phyloP scores from a whole-genome alignment of 2,113 vertebrate species.

The Poicephalus gulielmi region DNA sequence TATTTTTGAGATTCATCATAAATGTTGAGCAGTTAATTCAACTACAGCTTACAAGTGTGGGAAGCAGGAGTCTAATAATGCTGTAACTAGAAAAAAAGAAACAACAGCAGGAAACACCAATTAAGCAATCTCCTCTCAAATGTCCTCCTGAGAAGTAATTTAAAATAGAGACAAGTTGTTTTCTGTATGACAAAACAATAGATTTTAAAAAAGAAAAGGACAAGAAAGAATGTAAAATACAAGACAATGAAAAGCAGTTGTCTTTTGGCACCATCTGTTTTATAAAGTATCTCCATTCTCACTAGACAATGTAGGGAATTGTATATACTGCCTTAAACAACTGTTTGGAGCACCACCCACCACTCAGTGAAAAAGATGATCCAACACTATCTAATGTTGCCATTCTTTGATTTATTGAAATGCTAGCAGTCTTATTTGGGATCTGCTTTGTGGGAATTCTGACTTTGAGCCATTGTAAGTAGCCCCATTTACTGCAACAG shows the following conservation, averaged over 20 bases:
- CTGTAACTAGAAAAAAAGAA: neutral
- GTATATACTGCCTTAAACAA: neutral
- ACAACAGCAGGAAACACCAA: neutral
- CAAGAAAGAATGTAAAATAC: neutral
- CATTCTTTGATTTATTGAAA: neutral
- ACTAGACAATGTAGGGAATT: neutral
- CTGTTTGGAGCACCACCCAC: neutral
- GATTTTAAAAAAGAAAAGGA: neutral
- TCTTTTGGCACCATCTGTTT: neutral
- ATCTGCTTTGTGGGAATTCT: neutral
- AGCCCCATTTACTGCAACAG: neutral
- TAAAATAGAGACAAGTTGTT: neutral
- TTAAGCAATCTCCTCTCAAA: neutral
- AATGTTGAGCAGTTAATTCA: neutral
- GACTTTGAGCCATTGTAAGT: neutral
- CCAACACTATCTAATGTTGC: neutral
- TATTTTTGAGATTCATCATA: neutral
- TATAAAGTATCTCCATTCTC: neutral
- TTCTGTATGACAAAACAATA: neutral
- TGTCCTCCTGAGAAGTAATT: neutral
- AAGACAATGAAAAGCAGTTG: neutral
- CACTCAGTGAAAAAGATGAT: neutral
- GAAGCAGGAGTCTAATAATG: neutral
- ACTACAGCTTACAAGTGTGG: neutral
- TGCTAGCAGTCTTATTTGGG: rapidly evolving